phyloP scores from a whole-genome alignment of 2,113 vertebrate genomes.

The Psammodynastes pulverulentus region DNA sequence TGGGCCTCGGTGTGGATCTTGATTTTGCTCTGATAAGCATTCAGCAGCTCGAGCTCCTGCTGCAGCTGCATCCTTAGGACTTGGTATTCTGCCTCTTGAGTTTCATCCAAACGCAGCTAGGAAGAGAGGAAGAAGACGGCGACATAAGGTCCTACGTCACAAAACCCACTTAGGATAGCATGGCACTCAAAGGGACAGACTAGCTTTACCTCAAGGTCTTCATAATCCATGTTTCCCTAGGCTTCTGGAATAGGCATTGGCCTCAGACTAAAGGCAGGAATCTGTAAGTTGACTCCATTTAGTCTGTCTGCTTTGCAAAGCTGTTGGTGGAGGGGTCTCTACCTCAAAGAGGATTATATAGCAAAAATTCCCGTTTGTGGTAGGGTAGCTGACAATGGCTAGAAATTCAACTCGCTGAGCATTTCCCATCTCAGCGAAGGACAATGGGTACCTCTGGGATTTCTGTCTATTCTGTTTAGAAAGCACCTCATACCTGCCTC shows the following conservation, averaged over 20 bases:
- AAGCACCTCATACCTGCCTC: neutral
- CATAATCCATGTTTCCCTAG: neutral
- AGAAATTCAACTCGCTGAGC: neutral
- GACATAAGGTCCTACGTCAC: neutral
- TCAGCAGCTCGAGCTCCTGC: conserved; percentile 88
- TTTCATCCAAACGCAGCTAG: conserved; percentile 87
- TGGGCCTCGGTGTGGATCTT: conserved; percentile 90
- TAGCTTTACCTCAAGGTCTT: neutral
- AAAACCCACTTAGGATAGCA: neutral
- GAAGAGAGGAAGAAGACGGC: neutral
- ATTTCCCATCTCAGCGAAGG: no score
- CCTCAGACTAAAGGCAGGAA: neutral
- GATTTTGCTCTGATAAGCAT: conserved; percentile 93
- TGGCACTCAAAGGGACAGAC: neutral
- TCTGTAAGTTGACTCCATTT: neutral
- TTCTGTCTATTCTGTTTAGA: neutral
- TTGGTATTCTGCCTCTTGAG: conserved; percentile 89
- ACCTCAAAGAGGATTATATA: no score
- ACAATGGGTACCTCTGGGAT: neutral
- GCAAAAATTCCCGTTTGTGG: neutral
- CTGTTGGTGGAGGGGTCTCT: neutral
- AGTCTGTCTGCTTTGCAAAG: neutral
- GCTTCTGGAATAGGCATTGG: neutral
- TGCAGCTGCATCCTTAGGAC: conserved; percentile 88
- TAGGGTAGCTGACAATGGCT: neutral